These are phyloP conservation scores for Diloba caeruleocephala DNA, from an alignment of 2,888 invertebrate species.

Conservation along the genomic window DNA sequence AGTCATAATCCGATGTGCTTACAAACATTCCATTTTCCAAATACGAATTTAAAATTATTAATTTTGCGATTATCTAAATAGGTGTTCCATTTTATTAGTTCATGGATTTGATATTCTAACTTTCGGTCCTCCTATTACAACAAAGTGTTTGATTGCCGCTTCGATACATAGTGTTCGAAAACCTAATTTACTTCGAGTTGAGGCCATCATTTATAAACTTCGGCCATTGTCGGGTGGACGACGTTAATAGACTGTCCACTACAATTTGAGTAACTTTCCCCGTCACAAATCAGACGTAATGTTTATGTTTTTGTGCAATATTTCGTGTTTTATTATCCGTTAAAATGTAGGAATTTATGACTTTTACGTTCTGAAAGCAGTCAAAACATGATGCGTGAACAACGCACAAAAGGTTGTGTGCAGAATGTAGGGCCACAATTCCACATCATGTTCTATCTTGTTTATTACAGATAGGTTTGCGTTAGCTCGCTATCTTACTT, in stretches of 20 bases:
- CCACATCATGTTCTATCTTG: no score
- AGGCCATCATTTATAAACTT: conserved; percentile 45
- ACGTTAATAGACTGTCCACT: conserved; percentile 41
- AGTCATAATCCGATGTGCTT: no score
- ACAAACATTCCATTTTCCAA: no score
- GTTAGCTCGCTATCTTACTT: no score
- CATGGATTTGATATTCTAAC: conserved; percentile 14
- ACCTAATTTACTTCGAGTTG: conserved; percentile 38
- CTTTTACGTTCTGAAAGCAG: no score
- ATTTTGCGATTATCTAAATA: no score
- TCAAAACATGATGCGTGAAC: no score
- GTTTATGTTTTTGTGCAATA: conserved; percentile 42
- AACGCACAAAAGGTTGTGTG: no score
- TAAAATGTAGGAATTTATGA: background rate
- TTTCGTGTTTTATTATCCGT: conserved; percentile 31
- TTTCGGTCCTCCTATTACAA: conserved; percentile 1
- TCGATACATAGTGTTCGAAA: conserved; percentile 36
- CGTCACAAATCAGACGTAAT: conserved; percentile 43
- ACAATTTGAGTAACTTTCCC: conserved; percentile 39
- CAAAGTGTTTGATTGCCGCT: conserved; percentile 17
- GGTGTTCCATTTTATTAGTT: conserved; percentile 8
- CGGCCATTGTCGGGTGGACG: conserved; percentile 14
- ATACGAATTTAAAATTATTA: no score
- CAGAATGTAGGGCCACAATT: no score
- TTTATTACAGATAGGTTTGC: no score